These are phyloP conservation scores for Euwallacea fornicatus DNA, from an alignment of 1,140 invertebrate species.

Conservation along the genomic window DNA sequence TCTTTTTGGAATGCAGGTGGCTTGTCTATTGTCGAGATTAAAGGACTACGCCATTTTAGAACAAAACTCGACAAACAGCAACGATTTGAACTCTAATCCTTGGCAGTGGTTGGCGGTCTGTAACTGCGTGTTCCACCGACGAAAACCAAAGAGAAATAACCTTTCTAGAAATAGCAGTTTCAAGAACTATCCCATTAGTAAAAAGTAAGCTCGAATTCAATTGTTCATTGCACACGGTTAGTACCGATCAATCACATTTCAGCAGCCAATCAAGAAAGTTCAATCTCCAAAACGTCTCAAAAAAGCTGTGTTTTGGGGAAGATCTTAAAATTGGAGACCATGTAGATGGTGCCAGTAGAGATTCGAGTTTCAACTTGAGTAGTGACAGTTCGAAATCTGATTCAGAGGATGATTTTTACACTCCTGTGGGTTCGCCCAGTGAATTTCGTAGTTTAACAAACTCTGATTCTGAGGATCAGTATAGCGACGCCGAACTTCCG, in stretches of 20 bases:
- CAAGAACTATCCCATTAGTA: conserved; percentile 36
- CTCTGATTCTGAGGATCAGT: conserved; percentile 50
- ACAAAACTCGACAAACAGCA: no score
- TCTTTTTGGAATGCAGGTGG: conserved; percentile 14
- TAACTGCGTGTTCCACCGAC: conserved; percentile 53
- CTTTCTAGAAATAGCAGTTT: conserved; percentile 38
- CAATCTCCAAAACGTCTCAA: conserved; percentile 34
- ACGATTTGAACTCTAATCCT: conserved; percentile 41
- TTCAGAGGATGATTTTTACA: conserved; percentile 55
- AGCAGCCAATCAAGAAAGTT: conserved; percentile 11
- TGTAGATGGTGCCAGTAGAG: conserved; percentile 20
- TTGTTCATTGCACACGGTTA: background rate
- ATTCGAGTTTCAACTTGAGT: conserved; percentile 19
- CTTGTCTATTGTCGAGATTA: conserved; percentile 28
- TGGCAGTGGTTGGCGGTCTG: conserved; percentile 57
- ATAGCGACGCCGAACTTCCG: conserved; percentile 57
- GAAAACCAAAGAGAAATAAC: conserved; percentile 44
- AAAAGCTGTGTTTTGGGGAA: conserved; percentile 43
- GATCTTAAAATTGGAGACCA: conserved; percentile 14
- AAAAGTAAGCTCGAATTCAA: background rate
- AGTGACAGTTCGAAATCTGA: conserved; percentile 32
- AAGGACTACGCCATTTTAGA: background rate
- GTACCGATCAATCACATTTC: background rate
- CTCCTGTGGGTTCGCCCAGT: conserved; percentile 58
- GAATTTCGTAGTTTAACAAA: conserved; percentile 35